Evolutionary conservation across 2,888 invertebrate genomes (phyloP), one percentile per base, ranked within the genome.

Genomic region (Gibbula magus): DNA sequence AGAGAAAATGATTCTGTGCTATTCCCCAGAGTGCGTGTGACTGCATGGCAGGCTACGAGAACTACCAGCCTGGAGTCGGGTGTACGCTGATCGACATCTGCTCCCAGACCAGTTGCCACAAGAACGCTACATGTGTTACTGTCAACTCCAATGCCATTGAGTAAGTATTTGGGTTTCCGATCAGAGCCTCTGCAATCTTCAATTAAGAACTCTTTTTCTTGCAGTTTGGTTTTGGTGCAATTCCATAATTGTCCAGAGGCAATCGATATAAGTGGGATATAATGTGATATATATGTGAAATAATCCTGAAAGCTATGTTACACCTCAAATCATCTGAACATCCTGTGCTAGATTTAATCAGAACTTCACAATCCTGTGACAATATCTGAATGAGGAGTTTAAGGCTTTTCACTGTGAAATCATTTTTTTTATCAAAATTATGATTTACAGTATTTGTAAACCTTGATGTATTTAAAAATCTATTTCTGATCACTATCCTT

Each of bases 41-140:
- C 29, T 91, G 91, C 80, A 74, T 83, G n/a, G 51, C 70, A 16
- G 91, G 91, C 5, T 91, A 88, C 79, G 85, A 87, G 70, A 85
- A 84, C 67, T 87, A 85, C 77, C 78, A 77, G n/a, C 77, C 77
- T 0, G 83, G 81, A 0, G n/a, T 77, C 22, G 88, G 88, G 7
- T 91, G 91, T 80, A 73, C 84, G 5, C 79, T 91, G 56, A 86
- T 86, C 13, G 88, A 91, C 79, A 56, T 89, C 0, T 91, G 91
- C 80, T 67, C 51, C 8, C 16, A 51, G 7, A 85, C 82, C 70
- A 73, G 67, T 0, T 91, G 91, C 84, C 88, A 89, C 77, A 76
- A 83, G 32, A 83, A 87, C 54, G 90, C 91, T 29, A 84, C 76
- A 54, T 91, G 91, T 83, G 77, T 77, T 16, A 90, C 89, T 10